These are phyloP conservation scores for Poecilus cupreus DNA, from an alignment of 2,888 invertebrate species.

Conservation along the genomic window DNA sequence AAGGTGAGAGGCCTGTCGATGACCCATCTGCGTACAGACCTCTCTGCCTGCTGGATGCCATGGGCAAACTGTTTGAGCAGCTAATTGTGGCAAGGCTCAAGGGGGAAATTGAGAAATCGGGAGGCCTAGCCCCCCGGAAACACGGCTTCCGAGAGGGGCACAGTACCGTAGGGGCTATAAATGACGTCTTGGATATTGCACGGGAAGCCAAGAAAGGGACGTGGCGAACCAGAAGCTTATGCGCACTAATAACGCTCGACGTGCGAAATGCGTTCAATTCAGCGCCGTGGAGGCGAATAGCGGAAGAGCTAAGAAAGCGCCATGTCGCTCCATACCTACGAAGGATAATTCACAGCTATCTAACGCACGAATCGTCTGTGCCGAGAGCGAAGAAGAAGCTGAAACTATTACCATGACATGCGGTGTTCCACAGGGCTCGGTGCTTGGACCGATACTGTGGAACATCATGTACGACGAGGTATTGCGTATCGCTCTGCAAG, in stretches of 20 bases:
- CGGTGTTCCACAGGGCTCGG: background rate
- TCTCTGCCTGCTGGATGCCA: background rate
- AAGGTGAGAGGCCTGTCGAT: too few relatives aligned
- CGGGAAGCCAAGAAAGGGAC: background rate
- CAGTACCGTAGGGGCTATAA: background rate
- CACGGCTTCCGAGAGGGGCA: background rate
- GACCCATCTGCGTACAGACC: background rate
- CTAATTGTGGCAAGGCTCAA: background rate
- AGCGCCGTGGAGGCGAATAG: too few relatives aligned
- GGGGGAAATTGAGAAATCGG: background rate
- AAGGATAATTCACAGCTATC: background rate
- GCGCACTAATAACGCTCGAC: too few relatives aligned
- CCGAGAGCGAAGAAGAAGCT: background rate
- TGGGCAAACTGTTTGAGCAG: background rate
- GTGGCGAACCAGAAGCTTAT: too few relatives aligned
- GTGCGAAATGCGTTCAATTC: too few relatives aligned
- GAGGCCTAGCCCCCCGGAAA: background rate
- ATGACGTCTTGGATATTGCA: background rate
- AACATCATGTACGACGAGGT: background rate
- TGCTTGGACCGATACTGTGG: background rate
- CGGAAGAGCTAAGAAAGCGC: too few relatives aligned
- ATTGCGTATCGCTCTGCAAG: background rate
- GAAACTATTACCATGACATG: background rate
- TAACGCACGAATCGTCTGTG: too few relatives aligned
- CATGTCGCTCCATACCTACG: too few relatives aligned